phyloP scores from a whole-genome alignment of 2,888 invertebrate species.

The Oeneis ivallda region DNA sequence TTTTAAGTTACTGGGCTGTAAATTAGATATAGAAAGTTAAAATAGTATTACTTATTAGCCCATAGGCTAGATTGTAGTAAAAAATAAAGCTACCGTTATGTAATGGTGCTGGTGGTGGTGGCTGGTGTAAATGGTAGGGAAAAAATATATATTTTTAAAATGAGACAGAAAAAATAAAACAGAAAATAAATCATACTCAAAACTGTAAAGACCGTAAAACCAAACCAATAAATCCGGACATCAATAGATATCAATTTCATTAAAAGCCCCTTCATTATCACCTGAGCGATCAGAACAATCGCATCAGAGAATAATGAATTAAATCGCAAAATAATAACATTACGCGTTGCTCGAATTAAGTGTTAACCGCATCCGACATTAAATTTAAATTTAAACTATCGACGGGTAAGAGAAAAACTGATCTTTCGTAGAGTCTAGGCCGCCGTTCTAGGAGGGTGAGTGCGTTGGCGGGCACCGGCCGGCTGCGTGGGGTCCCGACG shows the following conservation, averaged over 20 bases:
- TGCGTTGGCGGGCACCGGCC: slow-evolving; percentile 45
- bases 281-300: slow-evolving; percentile 57
- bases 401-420: slow-evolving; percentile 71
- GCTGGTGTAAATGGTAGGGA: no score
- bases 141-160: background rate
- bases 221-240: slow-evolving; percentile 46
- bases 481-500: slow-evolving; percentile 45
- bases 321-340: slow-evolving; percentile 75
- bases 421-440: slow-evolving; percentile 61
- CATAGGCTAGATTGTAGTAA: no score
- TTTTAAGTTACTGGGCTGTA: no score
- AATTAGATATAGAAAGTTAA: no score
- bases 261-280: slow-evolving; percentile 72
- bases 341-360: slow-evolving; percentile 74
- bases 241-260: slow-evolving; percentile 72
- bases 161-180: background rate
- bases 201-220: slow-evolving; percentile 21
- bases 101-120: no score
- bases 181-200: background rate
- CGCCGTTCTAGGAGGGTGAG: slow-evolving; percentile 50
- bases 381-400: slow-evolving; percentile 79
- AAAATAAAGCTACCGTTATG: no score
- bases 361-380: slow-evolving; percentile 75
- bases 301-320: slow-evolving; percentile 73
- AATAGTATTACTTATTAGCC: no score